Percentiles rank a stretch among this genome's conserved stretches.
phyloP scores from a whole-genome alignment of 2,888 invertebrate genomes.

The Aleiodes alternator region DNA sequence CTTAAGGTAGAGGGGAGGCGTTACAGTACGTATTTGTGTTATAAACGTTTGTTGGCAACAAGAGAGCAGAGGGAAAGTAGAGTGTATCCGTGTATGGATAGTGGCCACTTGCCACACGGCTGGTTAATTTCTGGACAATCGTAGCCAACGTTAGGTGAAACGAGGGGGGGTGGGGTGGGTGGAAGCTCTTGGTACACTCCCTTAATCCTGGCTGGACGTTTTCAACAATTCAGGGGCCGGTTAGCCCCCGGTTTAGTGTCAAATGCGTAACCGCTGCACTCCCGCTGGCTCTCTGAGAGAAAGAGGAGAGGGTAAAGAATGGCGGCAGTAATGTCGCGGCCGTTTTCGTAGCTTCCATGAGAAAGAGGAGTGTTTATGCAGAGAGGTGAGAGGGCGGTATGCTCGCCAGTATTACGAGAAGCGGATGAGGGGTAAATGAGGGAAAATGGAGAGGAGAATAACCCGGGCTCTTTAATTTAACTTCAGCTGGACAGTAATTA shows the following conservation, averaged over 20 bases:
- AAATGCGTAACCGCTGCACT: slow-evolving; percentile 63
- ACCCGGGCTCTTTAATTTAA: slow-evolving; percentile 74
- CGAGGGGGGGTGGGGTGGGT: slow-evolving; percentile 31
- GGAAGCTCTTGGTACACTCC: slow-evolving; percentile 56
- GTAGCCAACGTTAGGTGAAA: slow-evolving; percentile 35
- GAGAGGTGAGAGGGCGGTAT: slow-evolving; percentile 54
- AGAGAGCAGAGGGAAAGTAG: slow-evolving; percentile 7
- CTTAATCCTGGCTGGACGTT: slow-evolving; percentile 67
- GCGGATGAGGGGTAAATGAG: slow-evolving; percentile 44
- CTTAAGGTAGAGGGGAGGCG: slow-evolving; percentile 36
- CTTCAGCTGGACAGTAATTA: slow-evolving; percentile 74
- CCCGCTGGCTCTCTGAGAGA: slow-evolving; percentile 42
- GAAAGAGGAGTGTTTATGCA: slow-evolving; percentile 32
- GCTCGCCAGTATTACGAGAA: slow-evolving; percentile 63
- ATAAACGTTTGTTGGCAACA: not conserved
- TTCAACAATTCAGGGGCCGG: slow-evolving; percentile 70
- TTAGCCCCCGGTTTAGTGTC: slow-evolving; percentile 68
- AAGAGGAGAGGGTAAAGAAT: slow-evolving; percentile 65
- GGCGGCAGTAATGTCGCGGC: slow-evolving; percentile 61
- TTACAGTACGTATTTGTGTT: not conserved
- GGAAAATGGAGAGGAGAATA: slow-evolving; percentile 60
- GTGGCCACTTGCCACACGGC: slow-evolving; percentile 54
- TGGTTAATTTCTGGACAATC: slow-evolving; percentile 67
- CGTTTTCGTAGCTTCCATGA: slow-evolving; percentile 40
- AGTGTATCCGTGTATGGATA: slow-evolving; percentile 12